phyloP scores from a whole-genome alignment of 1,140 invertebrate genomes.

The Psix sp. region DNA sequence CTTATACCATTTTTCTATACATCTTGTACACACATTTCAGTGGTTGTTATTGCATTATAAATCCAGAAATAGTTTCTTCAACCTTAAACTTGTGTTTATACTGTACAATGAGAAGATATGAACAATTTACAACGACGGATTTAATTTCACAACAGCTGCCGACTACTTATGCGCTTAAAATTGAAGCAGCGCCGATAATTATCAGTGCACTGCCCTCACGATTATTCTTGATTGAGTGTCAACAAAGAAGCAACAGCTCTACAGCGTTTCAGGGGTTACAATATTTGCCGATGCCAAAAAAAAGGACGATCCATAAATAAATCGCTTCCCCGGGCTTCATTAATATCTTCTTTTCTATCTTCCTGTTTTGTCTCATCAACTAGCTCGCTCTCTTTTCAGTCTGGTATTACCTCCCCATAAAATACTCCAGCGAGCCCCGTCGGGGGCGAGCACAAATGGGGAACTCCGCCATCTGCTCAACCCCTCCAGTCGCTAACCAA shows the following conservation, averaged over 20 bases:
- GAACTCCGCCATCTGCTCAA: conserved; percentile 59
- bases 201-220: too few relatives aligned
- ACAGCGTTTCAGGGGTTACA: background rate
- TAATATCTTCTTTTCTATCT: conserved; percentile 46
- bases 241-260: conserved; percentile 1
- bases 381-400: conserved; percentile 37
- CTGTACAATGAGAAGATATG: too few relatives aligned
- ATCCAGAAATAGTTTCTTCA: too few relatives aligned
- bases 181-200: too few relatives aligned
- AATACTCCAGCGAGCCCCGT: conserved; percentile 58
- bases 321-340: conserved; percentile 43
- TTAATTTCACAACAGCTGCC: too few relatives aligned
- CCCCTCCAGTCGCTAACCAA: conserved; percentile 58
- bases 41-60: too few relatives aligned
- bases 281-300: conserved; percentile 11
- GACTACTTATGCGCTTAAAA: too few relatives aligned
- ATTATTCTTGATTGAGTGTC: background rate
- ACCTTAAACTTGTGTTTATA: too few relatives aligned
- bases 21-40: too few relatives aligned
- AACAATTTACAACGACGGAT: too few relatives aligned
- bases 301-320: conserved; percentile 32
- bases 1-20: too few relatives aligned
- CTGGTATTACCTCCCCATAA: conserved; percentile 55
- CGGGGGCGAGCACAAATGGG: conserved; percentile 56
- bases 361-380: conserved; percentile 26